These are phyloP conservation scores for Pseudolycoriella hygida DNA, from an alignment of 2,888 invertebrate species.

Conservation along the genomic window DNA sequence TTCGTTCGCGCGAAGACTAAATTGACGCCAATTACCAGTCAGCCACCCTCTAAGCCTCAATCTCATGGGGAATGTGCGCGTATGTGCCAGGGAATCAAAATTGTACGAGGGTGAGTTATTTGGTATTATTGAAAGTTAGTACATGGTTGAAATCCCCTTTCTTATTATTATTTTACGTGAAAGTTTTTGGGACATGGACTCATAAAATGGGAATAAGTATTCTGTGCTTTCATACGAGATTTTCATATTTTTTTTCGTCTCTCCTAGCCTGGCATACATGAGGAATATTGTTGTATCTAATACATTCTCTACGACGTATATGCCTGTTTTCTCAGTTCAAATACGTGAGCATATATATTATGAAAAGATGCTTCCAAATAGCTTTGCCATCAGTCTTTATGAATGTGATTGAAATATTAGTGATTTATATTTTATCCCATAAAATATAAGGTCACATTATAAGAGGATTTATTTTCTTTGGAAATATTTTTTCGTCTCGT, in stretches of 20 bases:
- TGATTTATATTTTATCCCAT: constrained; percentile 1
- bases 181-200: not conserved
- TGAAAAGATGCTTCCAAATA: not conserved
- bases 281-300: too few species aligned
- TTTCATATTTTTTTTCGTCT: too few species aligned
- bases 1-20: constrained; percentile 26
- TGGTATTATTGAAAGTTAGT: not conserved
- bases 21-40: constrained; percentile 32
- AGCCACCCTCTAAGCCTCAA: constrained; percentile 15
- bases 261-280: too few species aligned
- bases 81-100: not conserved
- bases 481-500: not conserved
- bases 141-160: constrained; percentile 1
- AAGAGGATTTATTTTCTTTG: constrained; percentile 1
- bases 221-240: too few species aligned
- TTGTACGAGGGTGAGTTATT: not conserved
- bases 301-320: too few species aligned
- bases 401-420: constrained; percentile 1
- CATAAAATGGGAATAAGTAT: too few species aligned
- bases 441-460: not conserved
- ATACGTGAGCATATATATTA: not conserved
- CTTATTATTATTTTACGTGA: constrained; percentile 1
- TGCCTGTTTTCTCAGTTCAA: too few species aligned
- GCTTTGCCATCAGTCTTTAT: not conserved
- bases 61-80: constrained; percentile 9